phyloP scores from a whole-genome alignment of 2,113 vertebrate species.

The Pygoscelis adeliae region DNA sequence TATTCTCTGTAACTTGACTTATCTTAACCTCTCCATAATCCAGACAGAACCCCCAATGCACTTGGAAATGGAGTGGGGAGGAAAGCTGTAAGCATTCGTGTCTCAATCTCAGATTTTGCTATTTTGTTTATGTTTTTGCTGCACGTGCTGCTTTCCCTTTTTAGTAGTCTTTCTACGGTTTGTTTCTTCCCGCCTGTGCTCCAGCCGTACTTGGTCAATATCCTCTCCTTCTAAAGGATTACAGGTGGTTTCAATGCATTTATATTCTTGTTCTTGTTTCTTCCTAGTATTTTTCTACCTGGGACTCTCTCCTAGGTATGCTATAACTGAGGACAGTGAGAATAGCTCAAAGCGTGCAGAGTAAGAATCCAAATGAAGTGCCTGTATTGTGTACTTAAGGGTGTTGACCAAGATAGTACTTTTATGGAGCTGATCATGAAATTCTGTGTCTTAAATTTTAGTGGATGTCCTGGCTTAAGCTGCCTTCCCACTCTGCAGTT shows the following conservation, averaged over 20 bases:
- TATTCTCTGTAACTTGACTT: neutral
- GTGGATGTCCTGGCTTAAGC: neutral
- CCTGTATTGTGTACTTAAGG: neutral
- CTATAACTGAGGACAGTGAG: neutral
- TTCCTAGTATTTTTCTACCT: neutral
- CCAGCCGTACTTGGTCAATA: neutral
- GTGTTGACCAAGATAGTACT: neutral
- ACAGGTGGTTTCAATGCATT: neutral
- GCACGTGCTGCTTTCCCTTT: neutral
- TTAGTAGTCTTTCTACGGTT: neutral
- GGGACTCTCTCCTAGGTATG: neutral
- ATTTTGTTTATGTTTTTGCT: neutral
- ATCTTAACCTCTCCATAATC: neutral
- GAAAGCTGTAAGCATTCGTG: neutral
- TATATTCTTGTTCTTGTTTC: neutral
- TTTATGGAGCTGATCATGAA: neutral
- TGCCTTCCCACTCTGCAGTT: neutral
- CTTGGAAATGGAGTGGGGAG: neutral
- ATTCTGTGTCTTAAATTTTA: neutral
- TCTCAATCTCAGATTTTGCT: neutral
- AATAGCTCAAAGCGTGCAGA: neutral
- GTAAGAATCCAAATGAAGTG: neutral
- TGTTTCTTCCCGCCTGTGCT: neutral
- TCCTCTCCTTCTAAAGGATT: neutral
- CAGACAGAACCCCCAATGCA: neutral